phyloP scores from a whole-genome alignment of 2,797 vertebrate species.

The Crocidura indochinensis region DNA sequence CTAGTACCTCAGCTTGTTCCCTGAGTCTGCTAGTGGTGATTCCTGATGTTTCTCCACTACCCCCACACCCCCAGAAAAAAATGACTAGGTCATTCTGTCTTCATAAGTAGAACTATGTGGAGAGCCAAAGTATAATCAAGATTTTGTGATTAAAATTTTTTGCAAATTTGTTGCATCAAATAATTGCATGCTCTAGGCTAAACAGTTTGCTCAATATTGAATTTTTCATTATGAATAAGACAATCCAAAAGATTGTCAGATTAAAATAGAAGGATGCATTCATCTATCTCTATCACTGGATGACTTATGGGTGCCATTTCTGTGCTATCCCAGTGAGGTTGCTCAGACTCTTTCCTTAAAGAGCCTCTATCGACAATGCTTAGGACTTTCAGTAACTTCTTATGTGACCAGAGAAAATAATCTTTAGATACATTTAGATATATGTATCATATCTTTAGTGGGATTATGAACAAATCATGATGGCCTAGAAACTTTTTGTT shows the following conservation, averaged over 20 bases:
- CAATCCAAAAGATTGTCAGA: slow-evolving; percentile 7
- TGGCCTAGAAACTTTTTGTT: slow-evolving; percentile 22
- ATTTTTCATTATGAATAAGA: slow-evolving; percentile 39
- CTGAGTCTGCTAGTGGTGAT: too few species aligned
- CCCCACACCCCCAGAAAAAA: too few species aligned
- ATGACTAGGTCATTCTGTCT: slow-evolving; percentile 29
- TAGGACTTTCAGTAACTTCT: background rate
- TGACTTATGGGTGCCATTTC: background rate
- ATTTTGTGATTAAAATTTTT: slow-evolving; percentile 62
- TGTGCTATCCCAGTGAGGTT: background rate
- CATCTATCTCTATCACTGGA: background rate
- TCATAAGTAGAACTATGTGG: slow-evolving; percentile 41
- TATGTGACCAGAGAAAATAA: background rate
- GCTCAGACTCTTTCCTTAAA: background rate
- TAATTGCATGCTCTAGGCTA: slow-evolving; percentile 11
- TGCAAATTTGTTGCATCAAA: slow-evolving; percentile 46
- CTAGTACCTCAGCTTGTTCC: too few species aligned
- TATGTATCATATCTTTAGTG: background rate
- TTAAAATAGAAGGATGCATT: background rate
- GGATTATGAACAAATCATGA: background rate
- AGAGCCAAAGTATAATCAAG: slow-evolving; percentile 50
- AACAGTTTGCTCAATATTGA: background rate
- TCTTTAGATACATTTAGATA: slow-evolving; percentile 31
- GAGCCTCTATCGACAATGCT: background rate
- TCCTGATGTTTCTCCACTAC: too few species aligned